phyloP scores from a whole-genome alignment of 2,888 invertebrate genomes.

The Argyresthia albistria region DNA sequence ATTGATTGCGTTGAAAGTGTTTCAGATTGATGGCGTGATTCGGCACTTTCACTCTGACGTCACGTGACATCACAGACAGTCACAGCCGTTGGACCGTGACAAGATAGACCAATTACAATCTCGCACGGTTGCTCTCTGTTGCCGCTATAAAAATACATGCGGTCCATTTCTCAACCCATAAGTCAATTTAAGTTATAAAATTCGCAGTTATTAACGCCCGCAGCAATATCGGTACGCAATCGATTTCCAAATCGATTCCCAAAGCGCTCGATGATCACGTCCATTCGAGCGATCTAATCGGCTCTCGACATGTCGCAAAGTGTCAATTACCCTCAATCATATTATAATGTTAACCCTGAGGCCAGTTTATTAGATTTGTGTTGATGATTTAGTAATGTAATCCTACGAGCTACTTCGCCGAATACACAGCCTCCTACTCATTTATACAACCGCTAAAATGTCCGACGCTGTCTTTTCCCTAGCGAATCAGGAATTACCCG shows the following conservation, averaged over 20 bases:
- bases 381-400: too few relatives aligned
- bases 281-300: background rate
- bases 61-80: constrained; percentile 8
- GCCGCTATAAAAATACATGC: background rate
- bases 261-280: constrained; percentile 1
- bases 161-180: background rate
- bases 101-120: too few relatives aligned
- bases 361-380: too few relatives aligned
- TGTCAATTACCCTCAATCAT: background rate
- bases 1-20: constrained; percentile 60
- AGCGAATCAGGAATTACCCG: too few relatives aligned
- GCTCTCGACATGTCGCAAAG: background rate
- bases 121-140: too few relatives aligned
- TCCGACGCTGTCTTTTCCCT: too few relatives aligned
- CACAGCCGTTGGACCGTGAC: background rate
- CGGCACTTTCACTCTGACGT: constrained; percentile 48
- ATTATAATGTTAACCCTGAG: background rate
- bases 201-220: background rate
- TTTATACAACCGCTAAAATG: too few relatives aligned
- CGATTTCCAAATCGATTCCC: background rate
- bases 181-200: background rate
- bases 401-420: too few relatives aligned
- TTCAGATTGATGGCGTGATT: constrained; percentile 48
- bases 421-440: too few relatives aligned
- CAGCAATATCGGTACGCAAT: background rate